Conservation (phyloP, 2,888 invertebrate species). For the Sphaeridia pumilis region DNA sequence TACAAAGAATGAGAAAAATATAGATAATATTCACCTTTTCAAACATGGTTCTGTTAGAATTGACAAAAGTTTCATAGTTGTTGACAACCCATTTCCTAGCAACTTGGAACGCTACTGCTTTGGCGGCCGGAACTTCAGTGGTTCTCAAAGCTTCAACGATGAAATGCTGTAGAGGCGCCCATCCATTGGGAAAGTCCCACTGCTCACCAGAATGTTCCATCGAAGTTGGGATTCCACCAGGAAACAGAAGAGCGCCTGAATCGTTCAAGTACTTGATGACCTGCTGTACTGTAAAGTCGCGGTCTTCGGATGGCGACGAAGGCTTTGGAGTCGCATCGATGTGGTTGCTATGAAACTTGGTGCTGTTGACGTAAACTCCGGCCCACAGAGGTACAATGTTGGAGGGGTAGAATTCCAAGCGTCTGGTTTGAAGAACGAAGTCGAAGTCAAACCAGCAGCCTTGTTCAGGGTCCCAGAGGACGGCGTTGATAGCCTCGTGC, state of each 20-base stretch:
- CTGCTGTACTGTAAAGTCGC: background rate
- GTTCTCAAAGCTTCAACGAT: slow-evolving; percentile 62
- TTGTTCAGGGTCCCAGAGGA: slow-evolving; percentile 42
- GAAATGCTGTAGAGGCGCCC: slow-evolving; percentile 85
- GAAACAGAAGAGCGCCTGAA: slow-evolving; percentile 47
- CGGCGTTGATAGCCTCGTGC: slow-evolving; percentile 38
- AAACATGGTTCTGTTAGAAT: slow-evolving; percentile 55
- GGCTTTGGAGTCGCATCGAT: no score
- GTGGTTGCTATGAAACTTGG: background rate
- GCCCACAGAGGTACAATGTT: slow-evolving; percentile 67
- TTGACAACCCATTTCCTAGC: slow-evolving; percentile 69
- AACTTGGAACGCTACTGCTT: slow-evolving; percentile 55
- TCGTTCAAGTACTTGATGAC: slow-evolving; percentile 52
- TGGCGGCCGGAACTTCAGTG: slow-evolving; percentile 53
- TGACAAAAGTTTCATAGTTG: slow-evolving; percentile 61
- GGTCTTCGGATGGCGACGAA: background rate
- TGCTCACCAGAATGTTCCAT: slow-evolving; percentile 53
- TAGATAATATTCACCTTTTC: slow-evolving; percentile 55
- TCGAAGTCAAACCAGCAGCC: slow-evolving; percentile 75
- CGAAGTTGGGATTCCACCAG: slow-evolving; percentile 71
- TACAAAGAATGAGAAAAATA: background rate
- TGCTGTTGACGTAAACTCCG: slow-evolving; percentile 29
- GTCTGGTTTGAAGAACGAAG: slow-evolving; percentile 48
- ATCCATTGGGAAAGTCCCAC: slow-evolving; percentile 41
- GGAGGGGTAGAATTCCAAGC: slow-evolving; percentile 55